phyloP scores from a whole-genome alignment of 2,888 invertebrate species.

The Calliphora vomitoria region DNA sequence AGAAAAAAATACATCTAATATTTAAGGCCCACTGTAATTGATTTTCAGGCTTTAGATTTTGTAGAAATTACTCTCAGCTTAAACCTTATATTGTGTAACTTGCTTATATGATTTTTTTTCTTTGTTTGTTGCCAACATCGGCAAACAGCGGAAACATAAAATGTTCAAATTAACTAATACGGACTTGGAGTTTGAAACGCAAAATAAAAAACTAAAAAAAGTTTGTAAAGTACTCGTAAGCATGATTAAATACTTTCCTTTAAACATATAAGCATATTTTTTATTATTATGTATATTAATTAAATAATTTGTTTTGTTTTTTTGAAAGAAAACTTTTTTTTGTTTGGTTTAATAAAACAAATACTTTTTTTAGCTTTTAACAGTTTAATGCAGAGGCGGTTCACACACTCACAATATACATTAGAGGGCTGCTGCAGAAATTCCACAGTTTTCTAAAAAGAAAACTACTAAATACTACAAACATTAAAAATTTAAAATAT shows the following conservation, averaged over 20 bases:
- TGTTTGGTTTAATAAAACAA: background rate
- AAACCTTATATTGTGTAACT: slow-evolving; percentile 6
- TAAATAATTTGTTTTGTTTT: background rate
- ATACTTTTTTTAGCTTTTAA: slow-evolving; percentile 1
- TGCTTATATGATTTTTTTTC: background rate
- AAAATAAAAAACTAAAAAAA: background rate
- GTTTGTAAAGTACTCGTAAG: background rate
- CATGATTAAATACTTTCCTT: slow-evolving; percentile 28
- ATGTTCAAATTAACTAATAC: slow-evolving; percentile 11
- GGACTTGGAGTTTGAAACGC: background rate
- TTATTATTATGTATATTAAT: slow-evolving; percentile 21
- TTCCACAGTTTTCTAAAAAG: slow-evolving; percentile 2
- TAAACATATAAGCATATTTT: background rate
- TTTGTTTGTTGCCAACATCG: background rate
- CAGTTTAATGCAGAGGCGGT: slow-evolving; percentile 12
- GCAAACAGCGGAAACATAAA: slow-evolving; percentile 42
- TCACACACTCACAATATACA: background rate
- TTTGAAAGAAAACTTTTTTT: no score
- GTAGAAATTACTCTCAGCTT: background rate
- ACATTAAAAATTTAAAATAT: no score
- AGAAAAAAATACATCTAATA: background rate
- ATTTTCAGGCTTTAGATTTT: background rate
- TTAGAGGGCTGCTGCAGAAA: background rate
- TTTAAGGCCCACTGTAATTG: slow-evolving; percentile 1
- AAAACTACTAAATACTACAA: no score